Percentiles rank a stretch among this genome's conserved stretches.
These are phyloP conservation scores for Chionoecetes opilio DNA, from an alignment of 1,140 invertebrate genomes.

Conservation along the genomic window DNA sequence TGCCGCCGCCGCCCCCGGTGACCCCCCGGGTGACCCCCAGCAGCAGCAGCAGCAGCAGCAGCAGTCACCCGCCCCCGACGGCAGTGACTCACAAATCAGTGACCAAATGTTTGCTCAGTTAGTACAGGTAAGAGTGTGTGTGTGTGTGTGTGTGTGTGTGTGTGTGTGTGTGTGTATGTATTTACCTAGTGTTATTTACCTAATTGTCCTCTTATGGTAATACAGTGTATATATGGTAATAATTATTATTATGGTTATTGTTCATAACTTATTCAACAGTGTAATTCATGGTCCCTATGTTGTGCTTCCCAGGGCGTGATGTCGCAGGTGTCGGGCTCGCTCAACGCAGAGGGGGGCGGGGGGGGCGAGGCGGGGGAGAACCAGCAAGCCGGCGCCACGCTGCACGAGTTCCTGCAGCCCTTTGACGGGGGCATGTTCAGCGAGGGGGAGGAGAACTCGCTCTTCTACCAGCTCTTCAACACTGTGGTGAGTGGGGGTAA, in stretches of 20 bases:
- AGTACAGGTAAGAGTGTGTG: slow-evolving; percentile 61
- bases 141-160: too few species aligned
- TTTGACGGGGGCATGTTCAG: slow-evolving; percentile 75
- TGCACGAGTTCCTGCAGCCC: slow-evolving; percentile 73
- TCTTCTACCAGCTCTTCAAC: slow-evolving; percentile 73
- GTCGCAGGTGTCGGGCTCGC: slow-evolving; percentile 66
- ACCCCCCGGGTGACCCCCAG: slow-evolving; percentile 32
- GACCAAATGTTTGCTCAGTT: slow-evolving; percentile 78
- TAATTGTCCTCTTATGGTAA: too few species aligned
- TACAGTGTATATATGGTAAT: too few species aligned
- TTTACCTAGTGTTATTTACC: too few species aligned
- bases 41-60: slow-evolving; percentile 53
- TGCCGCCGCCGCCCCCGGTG: not conserved
- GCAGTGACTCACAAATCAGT: slow-evolving; percentile 70
- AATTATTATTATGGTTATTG: too few species aligned
- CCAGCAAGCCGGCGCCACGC: slow-evolving; percentile 58
- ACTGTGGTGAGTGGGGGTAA: slow-evolving; percentile 64
- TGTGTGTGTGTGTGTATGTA: too few species aligned
- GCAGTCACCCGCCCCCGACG: slow-evolving; percentile 48
- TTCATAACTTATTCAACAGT: too few species aligned
- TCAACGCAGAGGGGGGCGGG: slow-evolving; percentile 51
- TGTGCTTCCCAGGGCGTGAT: slow-evolving; percentile 62
- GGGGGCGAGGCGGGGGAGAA: slow-evolving; percentile 35
- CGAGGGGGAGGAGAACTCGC: slow-evolving; percentile 71
- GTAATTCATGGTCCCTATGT: too few species aligned